Base-by-base conservation (phyloP, 2,797 vertebrate genomes). In the Spea hammondii region DNA sequence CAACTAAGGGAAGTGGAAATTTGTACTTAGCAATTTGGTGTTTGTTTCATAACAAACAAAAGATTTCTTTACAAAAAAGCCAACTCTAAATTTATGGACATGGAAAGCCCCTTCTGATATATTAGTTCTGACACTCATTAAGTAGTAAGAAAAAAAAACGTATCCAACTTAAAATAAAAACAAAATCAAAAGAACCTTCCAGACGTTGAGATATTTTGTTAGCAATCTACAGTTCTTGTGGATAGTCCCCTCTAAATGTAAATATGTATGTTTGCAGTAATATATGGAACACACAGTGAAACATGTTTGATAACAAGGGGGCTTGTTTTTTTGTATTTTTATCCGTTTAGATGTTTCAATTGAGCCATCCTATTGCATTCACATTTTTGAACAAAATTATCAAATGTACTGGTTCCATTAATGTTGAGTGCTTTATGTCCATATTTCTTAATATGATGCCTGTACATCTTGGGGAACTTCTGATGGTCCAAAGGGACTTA, bases 251-350 rank as follows among this genome's bases (percentile, higher is more conserved):
- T 88, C 88, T 89, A 89, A 87, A 86, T 88, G 89, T 87, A 91
- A 84, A 91, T 86, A 72, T 89, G 88, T 92, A 91, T 93, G 92
- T 92, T 90, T 93, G 90, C 91, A 92, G 84, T 92, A 93, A 92
- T 93, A 93, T 92, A 92, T 93, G 88, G 82, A 91, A 84, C 91
- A 90, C 88, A 86, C 89, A 91, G 83, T 88, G 88, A 91, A 87
- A 87, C 88, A 90, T 89, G 32, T 87, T 90, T 89, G 90, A 89
- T 86, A 86, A 86, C 86, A 89, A 88, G 83, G 86, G 84, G 88
- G 88, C 88, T 71, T 76, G 85, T 9, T 53, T 72, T 79, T 68
- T 79, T 48, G 72, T 76, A 44, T 45, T 89, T 87, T 84, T 87
- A 91, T 91, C 44, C 88, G 83, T 89, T 89, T 85, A 87, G 84